Percentiles rank a stretch among this genome's conserved stretches.
Evolutionary conservation across 2,797 vertebrate species (phyloP).

Genomic region (Propithecus perrieri): DNA sequence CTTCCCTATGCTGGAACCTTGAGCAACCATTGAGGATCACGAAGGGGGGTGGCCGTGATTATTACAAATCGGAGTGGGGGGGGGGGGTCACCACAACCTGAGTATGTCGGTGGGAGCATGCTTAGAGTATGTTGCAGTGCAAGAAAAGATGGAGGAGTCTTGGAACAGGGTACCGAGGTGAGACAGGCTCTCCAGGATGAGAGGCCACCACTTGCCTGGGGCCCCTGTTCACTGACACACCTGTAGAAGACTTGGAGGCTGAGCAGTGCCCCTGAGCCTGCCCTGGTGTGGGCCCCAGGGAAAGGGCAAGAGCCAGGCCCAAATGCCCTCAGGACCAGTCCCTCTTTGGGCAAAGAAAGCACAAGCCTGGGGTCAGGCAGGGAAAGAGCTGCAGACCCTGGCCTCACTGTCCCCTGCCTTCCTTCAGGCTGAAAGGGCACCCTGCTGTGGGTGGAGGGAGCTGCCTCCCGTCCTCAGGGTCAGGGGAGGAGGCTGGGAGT

Average conservation of each 20-base stretch:
- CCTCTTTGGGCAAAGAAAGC: not conserved
- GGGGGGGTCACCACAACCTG: not conserved
- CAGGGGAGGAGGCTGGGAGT: not conserved
- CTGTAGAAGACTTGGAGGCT: not conserved
- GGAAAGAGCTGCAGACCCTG: not conserved
- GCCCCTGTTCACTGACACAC: not conserved
- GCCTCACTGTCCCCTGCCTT: not conserved
- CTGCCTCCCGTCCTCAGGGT: not conserved
- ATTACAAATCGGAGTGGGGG: not conserved
- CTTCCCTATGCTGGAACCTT: not conserved
- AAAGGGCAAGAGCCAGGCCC: not conserved
- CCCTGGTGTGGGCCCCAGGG: not conserved
- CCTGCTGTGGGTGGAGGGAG: not conserved
- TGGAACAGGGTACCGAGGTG: not conserved
- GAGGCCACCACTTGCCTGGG: not conserved
- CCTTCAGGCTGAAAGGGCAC: not conserved
- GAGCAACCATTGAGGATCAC: not conserved
- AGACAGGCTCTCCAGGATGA: not conserved
- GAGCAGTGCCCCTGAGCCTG: not conserved
- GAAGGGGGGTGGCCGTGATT: not conserved
- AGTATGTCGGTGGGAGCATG: not conserved
- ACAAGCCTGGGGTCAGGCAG: not conserved
- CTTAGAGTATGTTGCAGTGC: not conserved
- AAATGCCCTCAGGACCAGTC: not conserved
- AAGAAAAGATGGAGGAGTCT: not conserved